Base-by-base conservation (phyloP, 1,140 invertebrate genomes). In the Paraescarpia echinospica region DNA sequence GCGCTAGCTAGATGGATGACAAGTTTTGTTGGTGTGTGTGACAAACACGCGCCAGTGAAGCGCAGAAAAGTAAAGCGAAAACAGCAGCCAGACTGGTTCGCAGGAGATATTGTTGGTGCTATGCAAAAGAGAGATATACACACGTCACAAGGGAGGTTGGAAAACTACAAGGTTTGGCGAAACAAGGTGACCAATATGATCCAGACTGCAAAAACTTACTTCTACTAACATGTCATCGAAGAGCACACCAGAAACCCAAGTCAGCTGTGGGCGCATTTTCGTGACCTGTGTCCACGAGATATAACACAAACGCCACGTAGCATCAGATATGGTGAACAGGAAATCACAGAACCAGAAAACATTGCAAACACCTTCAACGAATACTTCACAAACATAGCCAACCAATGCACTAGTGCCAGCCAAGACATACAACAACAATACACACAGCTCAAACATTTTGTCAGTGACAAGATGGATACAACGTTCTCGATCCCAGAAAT, bases 141-240 rank as follows among this genome's bases (percentile, higher is more conserved):
- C 51, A 92, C 1, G 12, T 89, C 34, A n/a, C 22, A 89, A 92
- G 90, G 34, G 33, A 48, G 34, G 41, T 33, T 35, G 89, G 34
- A 18, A 51, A 35, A 27, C 31, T 48, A 41, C n/a, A 89, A 77
- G 22, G 41, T 77, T 8, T 22, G 89, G 31, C n/a, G 41, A 41
- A 33, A 35, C n/a, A 35, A 91, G 41, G 41, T 31, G 35, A 59
- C 91, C 91, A 41, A 51, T 92, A 92, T 92, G 41, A 92, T 33
- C 91, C 35, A 33, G 91, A 33, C 31, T 1, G 33, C 33, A 1
- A 92, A 41, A 33, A 34, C 33, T 22, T 92, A 33, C 91, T 34
- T 77, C 31, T 92, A 35, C 89, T 34, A 41, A 89, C 92, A 34
- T 34, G 93, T 77, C 31, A 34, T 48, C 89, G 92, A 88, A 92